Percentiles rank a stretch among this genome's conserved stretches.
Evolutionary conservation across 2,113 vertebrate genomes (phyloP).

Genomic region (Todiramphus chloris): DNA sequence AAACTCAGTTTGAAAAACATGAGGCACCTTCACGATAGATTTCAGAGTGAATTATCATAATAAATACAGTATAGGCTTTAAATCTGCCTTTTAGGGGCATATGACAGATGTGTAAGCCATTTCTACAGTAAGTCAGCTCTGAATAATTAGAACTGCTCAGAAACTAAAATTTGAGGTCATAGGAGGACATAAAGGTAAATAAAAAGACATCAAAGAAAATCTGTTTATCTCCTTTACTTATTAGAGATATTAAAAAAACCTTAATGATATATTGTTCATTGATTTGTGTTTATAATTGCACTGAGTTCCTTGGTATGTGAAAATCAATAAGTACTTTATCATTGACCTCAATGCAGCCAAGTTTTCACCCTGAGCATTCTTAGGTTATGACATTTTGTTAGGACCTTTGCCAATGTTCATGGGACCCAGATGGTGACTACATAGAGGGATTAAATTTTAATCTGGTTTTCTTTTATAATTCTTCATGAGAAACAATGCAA

Average conservation of each 20-base stretch:
- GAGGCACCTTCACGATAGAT: slow-evolving; percentile 59
- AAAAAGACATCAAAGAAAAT: neutral
- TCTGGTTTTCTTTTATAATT: neutral
- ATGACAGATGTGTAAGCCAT: slow-evolving; percentile 64
- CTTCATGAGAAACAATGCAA: neutral
- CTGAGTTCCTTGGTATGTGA: neutral
- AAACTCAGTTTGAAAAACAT: slow-evolving; percentile 72
- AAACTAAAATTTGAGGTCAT: slow-evolving; percentile 55
- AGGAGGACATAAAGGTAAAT: slow-evolving; percentile 28
- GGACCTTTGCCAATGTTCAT: neutral
- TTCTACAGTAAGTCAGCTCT: slow-evolving; percentile 42
- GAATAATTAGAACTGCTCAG: slow-evolving; percentile 56
- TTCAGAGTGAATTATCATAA: slow-evolving; percentile 73
- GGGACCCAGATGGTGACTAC: neutral
- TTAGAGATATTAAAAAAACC: neutral
- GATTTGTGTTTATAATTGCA: neutral
- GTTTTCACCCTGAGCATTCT: neutral
- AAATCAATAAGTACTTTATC: neutral
- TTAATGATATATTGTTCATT: neutral
- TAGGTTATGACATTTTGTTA: neutral
- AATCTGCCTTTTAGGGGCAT: slow-evolving; percentile 60
- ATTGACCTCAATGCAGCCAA: neutral
- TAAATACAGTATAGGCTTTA: slow-evolving; percentile 61
- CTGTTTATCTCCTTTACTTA: neutral
- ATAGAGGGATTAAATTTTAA: neutral